Percentiles rank a stretch among this genome's conserved stretches.
phyloP scores from a whole-genome alignment of 2,113 vertebrate species.

The Psilopsiagon aymara region DNA sequence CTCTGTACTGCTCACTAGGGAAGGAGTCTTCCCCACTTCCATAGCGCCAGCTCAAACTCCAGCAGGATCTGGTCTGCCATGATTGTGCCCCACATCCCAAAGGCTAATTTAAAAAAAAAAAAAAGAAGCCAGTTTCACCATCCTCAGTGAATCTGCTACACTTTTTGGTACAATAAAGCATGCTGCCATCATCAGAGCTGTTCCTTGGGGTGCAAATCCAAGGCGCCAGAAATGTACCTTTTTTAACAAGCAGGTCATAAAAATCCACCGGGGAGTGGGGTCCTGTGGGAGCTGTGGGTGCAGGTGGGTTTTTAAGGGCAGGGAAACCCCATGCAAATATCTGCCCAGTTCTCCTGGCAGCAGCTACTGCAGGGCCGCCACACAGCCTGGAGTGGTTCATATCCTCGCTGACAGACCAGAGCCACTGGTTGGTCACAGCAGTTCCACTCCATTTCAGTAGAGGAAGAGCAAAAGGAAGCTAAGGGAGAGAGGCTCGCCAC shows the following conservation, averaged over 20 bases:
- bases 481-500: background rate
- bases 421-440: accelerated
- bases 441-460: background rate
- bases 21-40: background rate
- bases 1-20: background rate
- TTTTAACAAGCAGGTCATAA: background rate
- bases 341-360: background rate
- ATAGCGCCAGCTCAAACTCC: background rate
- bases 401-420: background rate
- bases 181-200: background rate
- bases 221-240: background rate
- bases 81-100: background rate
- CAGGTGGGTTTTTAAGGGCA: background rate
- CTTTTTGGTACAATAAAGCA: background rate
- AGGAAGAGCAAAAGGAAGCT: background rate
- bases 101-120: background rate
- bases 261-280: background rate
- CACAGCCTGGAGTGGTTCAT: accelerated
- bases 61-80: background rate
- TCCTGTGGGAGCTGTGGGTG: background rate
- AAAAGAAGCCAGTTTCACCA: background rate
- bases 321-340: background rate
- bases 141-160: background rate
- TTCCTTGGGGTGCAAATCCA: background rate
- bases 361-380: background rate